Conservation (phyloP, 2,888 invertebrate species). For the Sesia apiformis region DNA sequence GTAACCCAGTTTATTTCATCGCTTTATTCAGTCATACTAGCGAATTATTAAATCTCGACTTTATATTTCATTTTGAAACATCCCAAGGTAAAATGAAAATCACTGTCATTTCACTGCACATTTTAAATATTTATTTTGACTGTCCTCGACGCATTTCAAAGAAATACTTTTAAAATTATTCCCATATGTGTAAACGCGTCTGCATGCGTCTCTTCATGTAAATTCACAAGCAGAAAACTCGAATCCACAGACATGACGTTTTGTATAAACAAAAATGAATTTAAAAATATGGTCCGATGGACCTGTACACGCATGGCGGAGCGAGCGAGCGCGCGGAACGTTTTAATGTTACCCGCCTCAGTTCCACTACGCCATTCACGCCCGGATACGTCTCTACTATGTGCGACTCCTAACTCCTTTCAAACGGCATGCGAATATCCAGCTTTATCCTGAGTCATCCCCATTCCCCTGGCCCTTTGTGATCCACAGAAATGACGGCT, state of each 20-base stretch:
- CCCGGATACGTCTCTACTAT: conserved; percentile 34
- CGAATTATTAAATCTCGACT: not conserved
- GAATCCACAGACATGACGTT: not conserved
- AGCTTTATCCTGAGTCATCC: conserved; percentile 34
- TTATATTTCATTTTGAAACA: not conserved
- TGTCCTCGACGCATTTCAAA: not conserved
- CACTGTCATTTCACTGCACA: not conserved
- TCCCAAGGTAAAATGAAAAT: not conserved
- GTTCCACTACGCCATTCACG: conserved; percentile 23
- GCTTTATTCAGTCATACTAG: too few species aligned
- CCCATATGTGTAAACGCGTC: not conserved
- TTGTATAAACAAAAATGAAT: conserved; percentile 47
- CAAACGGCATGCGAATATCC: conserved; percentile 33
- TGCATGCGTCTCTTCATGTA: not conserved
- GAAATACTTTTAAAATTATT: not conserved
- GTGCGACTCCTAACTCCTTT: conserved; percentile 41
- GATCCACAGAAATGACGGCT: conserved; percentile 12
- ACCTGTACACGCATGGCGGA: conserved; percentile 36
- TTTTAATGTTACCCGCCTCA: conserved; percentile 48
- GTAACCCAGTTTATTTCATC: too few species aligned
- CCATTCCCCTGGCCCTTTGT: conserved; percentile 18
- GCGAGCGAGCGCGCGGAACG: conserved; percentile 50
- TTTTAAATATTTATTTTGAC: not conserved
- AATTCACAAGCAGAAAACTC: not conserved
- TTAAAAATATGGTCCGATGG: conserved; percentile 51